Percentiles rank a stretch among this genome's conserved stretches.
Conservation (phyloP, 1,140 invertebrate genomes). For the Drosophila quadrilineata region DNA sequence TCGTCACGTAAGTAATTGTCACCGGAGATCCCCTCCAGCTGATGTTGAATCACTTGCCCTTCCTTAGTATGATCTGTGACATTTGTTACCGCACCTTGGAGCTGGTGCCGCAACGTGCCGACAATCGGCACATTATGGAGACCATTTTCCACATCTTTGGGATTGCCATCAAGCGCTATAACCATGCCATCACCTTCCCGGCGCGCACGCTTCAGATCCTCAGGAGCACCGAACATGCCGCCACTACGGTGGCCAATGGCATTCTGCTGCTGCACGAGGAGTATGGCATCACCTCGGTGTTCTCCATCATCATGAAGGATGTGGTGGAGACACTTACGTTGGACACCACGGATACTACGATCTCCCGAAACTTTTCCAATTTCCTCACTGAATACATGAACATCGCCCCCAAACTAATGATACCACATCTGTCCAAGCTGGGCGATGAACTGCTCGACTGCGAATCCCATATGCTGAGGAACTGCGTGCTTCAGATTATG, state of each 20-base stretch:
- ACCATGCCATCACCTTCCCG: conserved; percentile 86
- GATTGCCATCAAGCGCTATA: conserved; percentile 90
- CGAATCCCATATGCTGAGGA: conserved; percentile 89
- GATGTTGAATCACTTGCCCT: background rate
- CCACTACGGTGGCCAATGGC: conserved; percentile 61
- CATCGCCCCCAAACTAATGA: conserved; percentile 64
- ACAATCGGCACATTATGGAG: conserved; percentile 86
- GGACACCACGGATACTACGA: conserved; percentile 58
- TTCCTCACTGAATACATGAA: conserved; percentile 66
- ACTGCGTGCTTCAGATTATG: conserved; percentile 90
- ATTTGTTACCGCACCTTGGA: conserved; percentile 87
- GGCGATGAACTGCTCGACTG: conserved; percentile 71
- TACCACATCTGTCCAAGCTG: conserved; percentile 68
- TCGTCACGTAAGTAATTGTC: conserved; percentile 86
- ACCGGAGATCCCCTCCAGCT: background rate
- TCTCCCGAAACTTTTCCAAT: conserved; percentile 66
- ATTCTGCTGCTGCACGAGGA: conserved; percentile 73
- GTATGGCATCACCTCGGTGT: conserved; percentile 62
- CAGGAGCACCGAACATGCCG: conserved; percentile 60
- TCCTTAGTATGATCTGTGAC: conserved; percentile 63
- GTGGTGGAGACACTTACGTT: conserved; percentile 56
- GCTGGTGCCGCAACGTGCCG: conserved; percentile 82
- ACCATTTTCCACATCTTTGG: conserved; percentile 90
- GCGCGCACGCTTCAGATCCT: conserved; percentile 84
- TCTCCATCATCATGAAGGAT: conserved; percentile 68